A percentile compares a stretch with the other conserved stretches of the same genome.
Conservation (phyloP, 2,797 vertebrate genomes). For the Sebastes kiyomatsui region DNA sequence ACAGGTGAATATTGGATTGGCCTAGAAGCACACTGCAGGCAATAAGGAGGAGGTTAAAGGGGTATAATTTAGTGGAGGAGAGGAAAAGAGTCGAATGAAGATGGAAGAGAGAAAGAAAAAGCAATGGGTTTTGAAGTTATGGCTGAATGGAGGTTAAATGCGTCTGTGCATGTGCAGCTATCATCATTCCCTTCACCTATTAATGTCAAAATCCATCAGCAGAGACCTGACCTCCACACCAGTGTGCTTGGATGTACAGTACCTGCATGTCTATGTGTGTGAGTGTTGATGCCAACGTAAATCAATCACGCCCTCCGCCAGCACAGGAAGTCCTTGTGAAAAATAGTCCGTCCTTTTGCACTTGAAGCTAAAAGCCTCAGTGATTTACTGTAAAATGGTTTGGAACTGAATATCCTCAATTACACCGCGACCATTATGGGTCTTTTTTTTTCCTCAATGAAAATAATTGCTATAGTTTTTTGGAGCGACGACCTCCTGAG, state of each 20-base stretch:
- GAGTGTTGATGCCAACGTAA: background rate
- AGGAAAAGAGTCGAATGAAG: background rate
- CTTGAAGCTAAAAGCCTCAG: background rate
- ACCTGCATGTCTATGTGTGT: background rate
- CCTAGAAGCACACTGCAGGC: background rate
- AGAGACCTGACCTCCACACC: slow-evolving; percentile 30
- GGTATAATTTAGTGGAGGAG: background rate
- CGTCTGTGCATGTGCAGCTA: background rate
- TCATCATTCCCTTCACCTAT: background rate
- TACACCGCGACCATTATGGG: background rate
- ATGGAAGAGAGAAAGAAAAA: background rate
- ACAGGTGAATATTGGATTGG: background rate
- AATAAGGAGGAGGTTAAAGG: background rate
- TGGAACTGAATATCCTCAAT: background rate
- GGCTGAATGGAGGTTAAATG: slow-evolving; percentile 27
- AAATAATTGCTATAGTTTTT: background rate
- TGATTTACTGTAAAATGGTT: background rate
- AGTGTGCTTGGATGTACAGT: background rate
- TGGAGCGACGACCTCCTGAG: background rate
- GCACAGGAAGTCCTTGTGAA: background rate
- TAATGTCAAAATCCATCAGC: slow-evolving; percentile 34
- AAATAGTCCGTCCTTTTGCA: background rate
- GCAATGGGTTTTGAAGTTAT: background rate
- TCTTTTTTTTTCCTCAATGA: background rate
- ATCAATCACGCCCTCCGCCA: background rate